Base-by-base conservation (phyloP, 2,797 vertebrate species). In the Scleropages formosus region DNA sequence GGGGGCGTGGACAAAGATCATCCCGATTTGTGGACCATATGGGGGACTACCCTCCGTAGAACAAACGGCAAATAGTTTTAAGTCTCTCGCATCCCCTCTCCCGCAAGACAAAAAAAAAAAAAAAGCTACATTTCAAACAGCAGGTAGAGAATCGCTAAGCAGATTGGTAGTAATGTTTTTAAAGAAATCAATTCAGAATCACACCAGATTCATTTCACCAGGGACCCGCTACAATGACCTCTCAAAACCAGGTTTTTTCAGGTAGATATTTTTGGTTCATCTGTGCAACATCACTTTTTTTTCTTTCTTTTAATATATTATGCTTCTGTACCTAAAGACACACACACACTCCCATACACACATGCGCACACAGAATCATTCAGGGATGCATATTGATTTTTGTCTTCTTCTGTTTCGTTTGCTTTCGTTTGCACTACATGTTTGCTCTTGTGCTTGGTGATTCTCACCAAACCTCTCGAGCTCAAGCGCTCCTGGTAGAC, bases 381-480 rank as follows among this genome's bases (percentile, higher is more conserved):
- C 90, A 93, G 91, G 92, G 91, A 93, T 92, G 90, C 89, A 90
- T 92, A 88, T 91, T 87, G 89, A 91, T 89, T 91, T 81, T 80
- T 76, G 83, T 85, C 80, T 78, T 82, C 85, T 80, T 78, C 88
- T 82, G 74, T 75, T 87, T 89, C 84, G 83, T 91, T 91, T 87
- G 88, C 88, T 92, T 93, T 92, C 85, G 88, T 93, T 92, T 93
- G 91, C 90, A 93, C 91, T 92, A 90, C 88, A 89, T 88, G 89
- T 90, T 91, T 85, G 87, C 87, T 91, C 88, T 70, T 46, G 66
- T 63, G 65, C 66, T 75, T 68, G 74, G 67, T 91, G 88, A 86
- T 80, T 82, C 86, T 91, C 74, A 79, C 68, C 75, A 75, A 64
- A 73, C 78, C 68, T 58, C 73, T 72, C 62, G 76, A 75, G 78